Evolutionary conservation across 2,888 invertebrate genomes (phyloP).

Genomic region (Synergus itoensis): DNA sequence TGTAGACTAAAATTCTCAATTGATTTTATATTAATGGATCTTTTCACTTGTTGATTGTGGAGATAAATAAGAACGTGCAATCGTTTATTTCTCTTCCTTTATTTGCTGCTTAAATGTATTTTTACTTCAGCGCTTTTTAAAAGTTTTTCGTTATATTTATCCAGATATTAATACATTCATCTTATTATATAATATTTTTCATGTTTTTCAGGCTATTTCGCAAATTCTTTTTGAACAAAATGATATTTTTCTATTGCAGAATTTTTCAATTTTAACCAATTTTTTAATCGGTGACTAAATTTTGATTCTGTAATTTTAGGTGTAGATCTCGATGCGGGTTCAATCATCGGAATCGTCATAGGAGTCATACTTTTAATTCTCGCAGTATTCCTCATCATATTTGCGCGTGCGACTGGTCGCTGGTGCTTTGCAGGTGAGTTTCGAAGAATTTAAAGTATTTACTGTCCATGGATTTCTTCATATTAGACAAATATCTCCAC

Average conservation of each 20-base stretch:
- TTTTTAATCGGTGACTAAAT: not conserved
- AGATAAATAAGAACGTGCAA: too few species aligned
- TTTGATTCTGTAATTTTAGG: conserved; percentile 77
- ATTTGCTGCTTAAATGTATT: too few species aligned
- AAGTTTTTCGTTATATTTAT: not conserved
- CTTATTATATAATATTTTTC: not conserved
- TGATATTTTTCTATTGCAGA: not conserved
- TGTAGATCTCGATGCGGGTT: conserved; percentile 86
- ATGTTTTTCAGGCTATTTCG: not conserved
- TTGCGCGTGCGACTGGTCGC: conserved; percentile 89
- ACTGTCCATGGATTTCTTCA: not conserved
- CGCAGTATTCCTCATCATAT: conserved; percentile 83
- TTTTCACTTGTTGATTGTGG: too few species aligned
- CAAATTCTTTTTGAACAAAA: not conserved
- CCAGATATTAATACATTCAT: too few species aligned
- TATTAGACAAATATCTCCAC: conserved; percentile 16
- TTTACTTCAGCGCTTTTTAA: not conserved
- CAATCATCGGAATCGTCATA: conserved; percentile 88
- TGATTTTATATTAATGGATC: not conserved
- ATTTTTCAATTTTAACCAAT: not conserved
- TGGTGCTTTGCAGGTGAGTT: conserved; percentile 94
- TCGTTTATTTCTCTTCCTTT: too few species aligned
- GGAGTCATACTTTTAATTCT: conserved; percentile 84
- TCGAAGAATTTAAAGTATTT: conserved; percentile 1
- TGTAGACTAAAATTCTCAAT: not conserved